Evolutionary conservation across 2,113 vertebrate species (phyloP), one percentile per base, ranked within the genome.

Genomic region (Dasyprocta punctata): DNA sequence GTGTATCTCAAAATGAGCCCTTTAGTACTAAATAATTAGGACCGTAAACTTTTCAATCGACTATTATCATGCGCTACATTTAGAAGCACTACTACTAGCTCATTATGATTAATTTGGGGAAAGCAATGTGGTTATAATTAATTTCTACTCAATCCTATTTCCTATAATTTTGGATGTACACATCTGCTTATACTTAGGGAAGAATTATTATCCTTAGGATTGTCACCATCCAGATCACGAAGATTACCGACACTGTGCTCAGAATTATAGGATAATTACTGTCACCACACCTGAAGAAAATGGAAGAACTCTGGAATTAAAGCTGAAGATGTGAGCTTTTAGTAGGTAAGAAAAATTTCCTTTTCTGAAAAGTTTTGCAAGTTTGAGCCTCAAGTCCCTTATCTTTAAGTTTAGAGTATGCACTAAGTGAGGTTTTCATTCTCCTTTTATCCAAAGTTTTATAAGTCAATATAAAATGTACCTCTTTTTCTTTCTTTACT

Each of bases 51-150:
- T 44, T 96, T 80, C 77, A 54, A 82, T 86, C 0, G 13, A 36
- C 44, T 83, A 49, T 33, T 97, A 89, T 83, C 86, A 47, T 69
- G 36, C 89, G 54, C 91, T 89, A 16, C 13, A 86, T 78, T 0
- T 65, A 85, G 82, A 91, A 86, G 61, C 22, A 75, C 84, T 85
- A 30, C 24, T 95, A 89, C 73, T 33, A 95, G 49, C 54, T 96
- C 65, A 93, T 87, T 52, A 92, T 36, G 58, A 96, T 92, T 94
- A 97, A 97, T 96, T 94, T 90, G 30, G 94, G 80, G 80, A 69
- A 92, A 83, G 80, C 44, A 97, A 84, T 96, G 52, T 97, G 86
- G 82, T 97, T 97, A 94, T 94, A 97, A 97, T 97, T 97, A 98
- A 96, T 97, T 96, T 91, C 83, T 92, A 96, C 78, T 92, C 19